Evolutionary conservation across 2,888 invertebrate genomes (phyloP), one percentile per base, ranked within the genome.

Genomic region (Pegoplata infirma): DNA sequence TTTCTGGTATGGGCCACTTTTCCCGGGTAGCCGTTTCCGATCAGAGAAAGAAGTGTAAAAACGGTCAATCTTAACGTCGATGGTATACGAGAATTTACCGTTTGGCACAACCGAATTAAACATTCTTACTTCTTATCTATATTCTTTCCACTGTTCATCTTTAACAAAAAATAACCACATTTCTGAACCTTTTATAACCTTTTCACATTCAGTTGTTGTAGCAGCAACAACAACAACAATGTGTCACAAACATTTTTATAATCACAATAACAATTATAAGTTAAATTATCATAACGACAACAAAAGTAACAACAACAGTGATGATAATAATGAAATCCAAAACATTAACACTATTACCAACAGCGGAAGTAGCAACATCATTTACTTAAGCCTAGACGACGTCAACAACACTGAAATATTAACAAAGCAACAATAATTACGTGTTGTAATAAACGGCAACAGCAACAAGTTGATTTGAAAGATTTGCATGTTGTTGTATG

Each of bases 271-370:
- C 10, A 46, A 16, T 56, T 66, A 40, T 53, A 55, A 49, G 32
- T 36, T 53, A 17, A 64, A 63, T 21, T 51, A 71, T 28, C 40
- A 67, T n/a, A 56, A 36, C 72, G 55, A 66, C 59, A 67, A 14
- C 49, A 5, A n/a, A n/a, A n/a, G n/a, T n/a, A n/a, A 36, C 51
- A 14, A 8, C 32, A 17, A 19, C 17, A 68, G 44, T 47, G 17
- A 16, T 63, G 63, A 49, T 49, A 14, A 12, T 21, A 58, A 67
- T 53, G 75, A 44, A 68, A 75, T 69, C 68, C 77, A 72, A 58
- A 81, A 66, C 53, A 81, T 66, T 55, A 73, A 25, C 51, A 46
- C 14, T 21, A 23, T 44, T 17, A 51, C 32, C 59, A 76, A 53
- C 25, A 53, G 23, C 51, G 58, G 44, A 4, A 64, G 14, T 32